A percentile compares a stretch with the other conserved stretches of the same genome.
phyloP scores from a whole-genome alignment of 1,140 invertebrate species.

The Zaprionus camerounensis region DNA sequence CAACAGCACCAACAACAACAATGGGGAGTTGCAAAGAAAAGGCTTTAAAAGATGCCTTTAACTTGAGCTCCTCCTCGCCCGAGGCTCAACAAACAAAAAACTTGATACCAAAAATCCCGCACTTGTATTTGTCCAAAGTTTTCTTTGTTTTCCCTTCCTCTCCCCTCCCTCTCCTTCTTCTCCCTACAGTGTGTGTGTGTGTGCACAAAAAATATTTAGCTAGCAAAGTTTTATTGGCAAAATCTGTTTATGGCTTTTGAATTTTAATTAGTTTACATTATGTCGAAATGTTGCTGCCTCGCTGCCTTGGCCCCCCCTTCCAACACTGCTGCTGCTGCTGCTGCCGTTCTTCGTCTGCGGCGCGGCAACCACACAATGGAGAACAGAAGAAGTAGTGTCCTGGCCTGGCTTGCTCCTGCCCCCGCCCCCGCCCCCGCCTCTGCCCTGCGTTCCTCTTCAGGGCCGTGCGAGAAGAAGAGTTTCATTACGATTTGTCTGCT shows the following conservation, averaged over 20 bases:
- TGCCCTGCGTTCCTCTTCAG: neutral
- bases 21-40: slow-evolving; percentile 29
- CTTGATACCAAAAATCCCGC: slow-evolving; percentile 49
- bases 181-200: slow-evolving; percentile 29
- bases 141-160: slow-evolving; percentile 65
- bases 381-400: slow-evolving; percentile 71
- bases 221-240: slow-evolving; percentile 84
- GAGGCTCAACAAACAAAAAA: slow-evolving; percentile 34
- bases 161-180: neutral
- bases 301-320: slow-evolving; percentile 24
- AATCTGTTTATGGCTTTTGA: slow-evolving; percentile 84
- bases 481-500: slow-evolving; percentile 83
- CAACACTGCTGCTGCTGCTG: too few relatives aligned
- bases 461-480: slow-evolving; percentile 55
- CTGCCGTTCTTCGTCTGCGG: neutral
- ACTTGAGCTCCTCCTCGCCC: slow-evolving; percentile 48
- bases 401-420: slow-evolving; percentile 29
- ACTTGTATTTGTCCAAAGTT: slow-evolving; percentile 59
- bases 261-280: slow-evolving; percentile 84
- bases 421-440: neutral
- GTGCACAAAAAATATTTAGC: slow-evolving; percentile 80
- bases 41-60: slow-evolving; percentile 68
- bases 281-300: slow-evolving; percentile 76
- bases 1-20: slow-evolving; percentile 45
- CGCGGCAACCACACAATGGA: slow-evolving; percentile 42